Evolutionary conservation across 2,888 invertebrate species (phyloP).

Genomic region (Nomada fabriciana): DNA sequence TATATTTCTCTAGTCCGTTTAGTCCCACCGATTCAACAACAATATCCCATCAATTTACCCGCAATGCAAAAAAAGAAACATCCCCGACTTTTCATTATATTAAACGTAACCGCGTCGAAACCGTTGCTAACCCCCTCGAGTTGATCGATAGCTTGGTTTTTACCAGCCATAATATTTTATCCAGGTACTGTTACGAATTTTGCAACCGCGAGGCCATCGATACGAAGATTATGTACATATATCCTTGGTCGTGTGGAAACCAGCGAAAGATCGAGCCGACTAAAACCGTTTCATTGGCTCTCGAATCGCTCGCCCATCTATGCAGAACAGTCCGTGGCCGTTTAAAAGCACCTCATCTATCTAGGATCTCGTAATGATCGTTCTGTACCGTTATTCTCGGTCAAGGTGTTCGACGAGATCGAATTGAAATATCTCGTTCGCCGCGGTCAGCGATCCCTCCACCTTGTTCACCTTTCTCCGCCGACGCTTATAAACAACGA

Average conservation of each 20-base stretch:
- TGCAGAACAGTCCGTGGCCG: constrained; percentile 39
- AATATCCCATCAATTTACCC: not conserved
- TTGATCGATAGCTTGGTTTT: constrained; percentile 6
- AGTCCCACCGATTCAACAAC: too few species aligned
- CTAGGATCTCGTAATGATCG: constrained; percentile 71
- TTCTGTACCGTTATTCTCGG: constrained; percentile 79
- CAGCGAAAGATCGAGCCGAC: not conserved
- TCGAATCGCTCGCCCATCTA: constrained; percentile 36
- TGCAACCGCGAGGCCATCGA: constrained; percentile 6
- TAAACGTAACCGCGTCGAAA: too few species aligned
- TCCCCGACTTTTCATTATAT: not conserved
- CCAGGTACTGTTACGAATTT: not conserved
- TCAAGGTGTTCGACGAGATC: constrained; percentile 77
- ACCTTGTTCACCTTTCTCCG: constrained; percentile 24
- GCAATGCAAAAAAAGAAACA: not conserved
- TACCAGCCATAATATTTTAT: not conserved
- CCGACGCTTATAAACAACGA: constrained; percentile 51
- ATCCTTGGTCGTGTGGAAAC: not conserved
- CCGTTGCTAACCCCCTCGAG: not conserved
- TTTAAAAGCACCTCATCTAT: constrained; percentile 57
- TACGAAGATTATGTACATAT: constrained; percentile 8
- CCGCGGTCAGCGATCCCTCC: constrained; percentile 40
- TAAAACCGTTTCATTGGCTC: constrained; percentile 15
- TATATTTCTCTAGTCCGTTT: too few species aligned
- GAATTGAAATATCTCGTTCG: constrained; percentile 72